These are phyloP conservation scores for Cheilosia grossa DNA, from an alignment of 2,888 invertebrate genomes.

Conservation along the genomic window DNA sequence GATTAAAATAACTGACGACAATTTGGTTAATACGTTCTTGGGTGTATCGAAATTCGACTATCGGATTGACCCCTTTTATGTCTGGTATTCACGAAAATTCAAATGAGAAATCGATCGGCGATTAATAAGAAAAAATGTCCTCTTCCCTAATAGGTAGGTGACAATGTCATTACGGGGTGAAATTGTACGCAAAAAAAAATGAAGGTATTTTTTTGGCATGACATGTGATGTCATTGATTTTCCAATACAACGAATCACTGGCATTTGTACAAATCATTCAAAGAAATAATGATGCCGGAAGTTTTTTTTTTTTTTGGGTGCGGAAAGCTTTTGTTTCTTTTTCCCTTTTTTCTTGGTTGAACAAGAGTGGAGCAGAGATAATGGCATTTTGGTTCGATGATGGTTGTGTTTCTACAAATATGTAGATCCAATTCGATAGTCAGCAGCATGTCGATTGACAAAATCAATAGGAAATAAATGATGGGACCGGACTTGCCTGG, in stretches of 20 bases:
- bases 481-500: neutral
- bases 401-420: neutral
- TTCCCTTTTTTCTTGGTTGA: too few species aligned
- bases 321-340: neutral
- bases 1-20: conserved; percentile 62
- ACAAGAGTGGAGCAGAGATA: neutral
- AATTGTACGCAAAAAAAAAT: conserved; percentile 11
- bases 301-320: neutral
- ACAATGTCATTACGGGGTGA: conserved; percentile 59
- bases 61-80: conserved; percentile 58
- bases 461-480: neutral
- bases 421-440: neutral
- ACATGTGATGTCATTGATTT: conserved; percentile 62
- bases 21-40: conserved; percentile 65
- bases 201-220: conserved; percentile 24
- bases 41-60: conserved; percentile 32
- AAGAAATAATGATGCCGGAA: conserved; percentile 33
- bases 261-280: conserved; percentile 52
- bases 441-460: neutral
- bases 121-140: conserved; percentile 43
- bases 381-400: neutral
- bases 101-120: conserved; percentile 67
- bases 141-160: conserved; percentile 58
- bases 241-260: conserved; percentile 46
- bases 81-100: conserved; percentile 58